Conservation (phyloP, 2,888 invertebrate genomes). For the Monopis laevigella region DNA sequence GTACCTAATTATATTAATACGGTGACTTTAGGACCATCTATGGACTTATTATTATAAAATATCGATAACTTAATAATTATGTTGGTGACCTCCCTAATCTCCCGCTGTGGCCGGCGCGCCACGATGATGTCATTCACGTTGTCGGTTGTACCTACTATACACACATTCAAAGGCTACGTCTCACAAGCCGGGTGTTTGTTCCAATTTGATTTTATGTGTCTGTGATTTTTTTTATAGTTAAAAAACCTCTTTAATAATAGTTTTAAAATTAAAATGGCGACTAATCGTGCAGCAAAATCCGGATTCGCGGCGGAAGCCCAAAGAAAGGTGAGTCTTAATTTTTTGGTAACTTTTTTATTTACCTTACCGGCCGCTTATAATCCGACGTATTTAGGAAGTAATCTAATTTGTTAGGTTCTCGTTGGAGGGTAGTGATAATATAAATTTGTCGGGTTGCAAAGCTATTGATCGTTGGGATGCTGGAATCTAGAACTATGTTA, state of each 20-base stretch:
- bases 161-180: slow-evolving; percentile 40
- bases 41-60: too few species aligned
- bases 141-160: slow-evolving; percentile 51
- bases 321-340: slow-evolving; percentile 88
- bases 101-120: slow-evolving; percentile 30
- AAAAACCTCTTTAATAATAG: background rate
- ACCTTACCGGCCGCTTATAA: too few species aligned
- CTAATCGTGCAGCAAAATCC: slow-evolving; percentile 86
- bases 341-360: too few species aligned
- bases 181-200: slow-evolving; percentile 49
- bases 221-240: slow-evolving; percentile 24
- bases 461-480: slow-evolving; percentile 57
- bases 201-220: slow-evolving; percentile 51
- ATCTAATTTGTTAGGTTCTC: background rate
- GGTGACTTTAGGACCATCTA: too few species aligned
- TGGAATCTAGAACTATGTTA: slow-evolving; percentile 50
- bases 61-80: too few species aligned
- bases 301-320: slow-evolving; percentile 97
- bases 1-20: too few species aligned
- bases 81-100: slow-evolving; percentile 17
- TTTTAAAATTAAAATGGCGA: slow-evolving; percentile 71
- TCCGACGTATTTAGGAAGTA: slow-evolving; percentile 1
- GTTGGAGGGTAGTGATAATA: slow-evolving; percentile 4
- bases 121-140: slow-evolving; percentile 53
- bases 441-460: slow-evolving; percentile 28